Percentiles rank a stretch among this genome's conserved stretches.
Conservation (phyloP, 2,113 vertebrate genomes). For the Aythya baeri region DNA sequence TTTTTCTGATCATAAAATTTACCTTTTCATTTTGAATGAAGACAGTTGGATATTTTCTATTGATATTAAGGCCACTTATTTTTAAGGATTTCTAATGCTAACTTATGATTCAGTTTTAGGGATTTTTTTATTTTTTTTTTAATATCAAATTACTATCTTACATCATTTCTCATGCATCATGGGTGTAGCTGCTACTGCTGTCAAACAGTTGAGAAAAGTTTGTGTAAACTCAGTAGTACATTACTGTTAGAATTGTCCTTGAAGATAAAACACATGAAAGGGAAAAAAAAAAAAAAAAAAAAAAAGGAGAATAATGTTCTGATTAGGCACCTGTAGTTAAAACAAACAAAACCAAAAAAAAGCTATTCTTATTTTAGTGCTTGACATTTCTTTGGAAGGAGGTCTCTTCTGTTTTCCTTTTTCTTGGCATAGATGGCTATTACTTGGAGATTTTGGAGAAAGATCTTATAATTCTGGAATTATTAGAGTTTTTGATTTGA, state of each 20-base stretch:
- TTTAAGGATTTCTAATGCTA: constrained; percentile 10
- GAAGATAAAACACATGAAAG: not conserved
- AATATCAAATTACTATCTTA: not conserved
- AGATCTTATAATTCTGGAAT: not conserved
- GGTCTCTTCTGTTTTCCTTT: not conserved
- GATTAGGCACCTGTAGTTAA: not conserved
- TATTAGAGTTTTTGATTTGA: not conserved
- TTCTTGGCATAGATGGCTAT: not conserved
- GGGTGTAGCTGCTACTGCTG: not conserved
- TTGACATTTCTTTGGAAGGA: not conserved
- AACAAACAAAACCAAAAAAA: not conserved
- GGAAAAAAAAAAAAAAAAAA: not conserved
- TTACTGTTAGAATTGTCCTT: not conserved
- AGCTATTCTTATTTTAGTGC: not conserved
- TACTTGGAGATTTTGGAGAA: not conserved
- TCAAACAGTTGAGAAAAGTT: not conserved
- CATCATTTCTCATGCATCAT: not conserved
- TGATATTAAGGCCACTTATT: constrained; percentile 23
- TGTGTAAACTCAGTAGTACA: not conserved
- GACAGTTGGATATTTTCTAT: not conserved
- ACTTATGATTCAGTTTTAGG: not conserved
- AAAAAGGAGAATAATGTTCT: not conserved
- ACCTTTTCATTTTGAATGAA: constrained; percentile 72
- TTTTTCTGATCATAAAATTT: constrained; percentile 65
- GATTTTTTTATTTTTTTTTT: not conserved